Evolutionary conservation across 1,140 invertebrate species (phyloP).

Genomic region (Halesus radiatus): DNA sequence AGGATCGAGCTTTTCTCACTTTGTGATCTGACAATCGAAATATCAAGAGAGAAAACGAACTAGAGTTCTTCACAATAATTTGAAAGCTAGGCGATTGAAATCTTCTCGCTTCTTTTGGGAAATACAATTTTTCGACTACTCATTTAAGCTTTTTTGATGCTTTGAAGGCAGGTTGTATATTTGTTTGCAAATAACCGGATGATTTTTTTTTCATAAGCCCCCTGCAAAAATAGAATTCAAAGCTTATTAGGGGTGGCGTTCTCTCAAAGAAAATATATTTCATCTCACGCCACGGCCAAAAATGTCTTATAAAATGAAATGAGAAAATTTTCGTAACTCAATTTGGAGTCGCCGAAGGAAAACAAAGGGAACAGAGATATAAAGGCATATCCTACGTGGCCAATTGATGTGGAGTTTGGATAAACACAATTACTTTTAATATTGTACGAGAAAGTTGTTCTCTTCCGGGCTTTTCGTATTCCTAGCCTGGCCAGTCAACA

Average conservation of each 20-base stretch:
- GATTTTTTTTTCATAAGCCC: too few species aligned
- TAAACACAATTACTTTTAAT: slow-evolving; percentile 30
- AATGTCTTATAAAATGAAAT: slow-evolving; percentile 16
- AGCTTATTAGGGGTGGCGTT: neutral
- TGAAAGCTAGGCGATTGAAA: too few species aligned
- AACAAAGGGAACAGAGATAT: neutral
- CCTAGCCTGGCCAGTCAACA: neutral
- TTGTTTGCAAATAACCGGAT: too few species aligned
- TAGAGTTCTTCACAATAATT: too few species aligned
- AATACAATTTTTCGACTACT: too few species aligned
- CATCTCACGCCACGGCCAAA: neutral
- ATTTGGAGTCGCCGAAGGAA: slow-evolving; percentile 9
- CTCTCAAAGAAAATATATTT: slow-evolving; percentile 8
- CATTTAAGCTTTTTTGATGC: too few species aligned
- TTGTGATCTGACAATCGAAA: too few species aligned
- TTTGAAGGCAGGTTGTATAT: too few species aligned
- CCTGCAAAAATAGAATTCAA: too few species aligned
- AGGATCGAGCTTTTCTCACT: too few species aligned
- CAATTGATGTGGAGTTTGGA: slow-evolving; percentile 20
- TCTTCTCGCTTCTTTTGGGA: too few species aligned
- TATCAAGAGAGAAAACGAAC: too few species aligned
- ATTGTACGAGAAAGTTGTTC: slow-evolving; percentile 6
- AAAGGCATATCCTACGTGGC: neutral
- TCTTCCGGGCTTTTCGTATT: neutral
- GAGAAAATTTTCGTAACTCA: slow-evolving; percentile 8